Evolutionary conservation across 2,888 invertebrate genomes (phyloP), one percentile per base, ranked within the genome.

Genomic region (Rugalucina vietnamica): DNA sequence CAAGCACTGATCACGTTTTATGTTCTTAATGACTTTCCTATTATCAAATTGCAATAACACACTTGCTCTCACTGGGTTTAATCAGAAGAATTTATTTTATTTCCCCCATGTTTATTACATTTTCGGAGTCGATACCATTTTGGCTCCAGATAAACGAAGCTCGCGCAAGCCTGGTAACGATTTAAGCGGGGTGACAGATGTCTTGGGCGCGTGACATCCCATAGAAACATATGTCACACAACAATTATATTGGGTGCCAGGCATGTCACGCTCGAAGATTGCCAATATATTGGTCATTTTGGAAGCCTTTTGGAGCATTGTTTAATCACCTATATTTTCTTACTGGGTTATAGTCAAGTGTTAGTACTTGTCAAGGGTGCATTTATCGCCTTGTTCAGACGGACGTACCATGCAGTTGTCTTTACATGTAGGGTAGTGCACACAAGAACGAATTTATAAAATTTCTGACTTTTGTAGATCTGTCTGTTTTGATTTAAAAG

Each of bases 81-180:
- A 65, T 65, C 65, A 65, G 65, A 65, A 65, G 65, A 65, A 65
- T 65, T 65, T 65, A 65, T 65, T 29, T 65, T 65, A 65, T 65
- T 65, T n/a, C 29, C 65, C 12, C 24, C 65, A 34, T 65, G 3
- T 65, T 65, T 65, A 65, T 65, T 65, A 34, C 65, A 34, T 34
- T 65, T 43, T 21, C 21, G 34, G 12, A 18, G 18, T 24, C 34
- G 32, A 27, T 65, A 34, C 29, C 32, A 65, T 65, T 65, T 60
- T 34, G 65, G 65, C 21, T 65, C 34, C 34, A 65, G 65, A 65
- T 65, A 34, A 65, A 65, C 65, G 65, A 29, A 65, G 65, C 29
- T 65, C 34, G 27, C 29, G 29, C 29, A 27, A 65, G 27, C 18
- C 34, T 12, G 2, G 24, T 60, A 18, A 65, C 14, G 65, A 65